Percentiles rank a stretch among this genome's conserved stretches.
These are phyloP conservation scores for Cantharis lateralis DNA, from an alignment of 2,888 invertebrate species.

Conservation along the genomic window DNA sequence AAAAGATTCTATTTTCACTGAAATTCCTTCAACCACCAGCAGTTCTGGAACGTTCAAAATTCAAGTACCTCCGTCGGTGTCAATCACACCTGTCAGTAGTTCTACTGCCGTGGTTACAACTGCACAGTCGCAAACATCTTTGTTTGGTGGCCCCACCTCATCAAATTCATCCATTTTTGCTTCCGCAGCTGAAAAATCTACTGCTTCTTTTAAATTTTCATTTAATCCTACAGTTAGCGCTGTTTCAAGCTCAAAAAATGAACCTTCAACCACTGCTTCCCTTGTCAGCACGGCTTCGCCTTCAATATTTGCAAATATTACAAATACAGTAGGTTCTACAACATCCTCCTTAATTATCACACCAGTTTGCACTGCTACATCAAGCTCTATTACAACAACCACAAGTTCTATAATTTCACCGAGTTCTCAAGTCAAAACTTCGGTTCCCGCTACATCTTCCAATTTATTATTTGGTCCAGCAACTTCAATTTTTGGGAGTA, in stretches of 20 bases:
- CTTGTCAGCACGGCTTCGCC: background rate
- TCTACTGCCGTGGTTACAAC: background rate
- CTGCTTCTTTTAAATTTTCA: background rate
- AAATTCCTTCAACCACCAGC: background rate
- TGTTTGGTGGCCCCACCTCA: background rate
- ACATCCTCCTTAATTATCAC: background rate
- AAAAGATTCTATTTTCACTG: background rate
- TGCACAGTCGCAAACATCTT: background rate
- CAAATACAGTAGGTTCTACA: background rate
- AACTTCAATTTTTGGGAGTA: conserved; percentile 47
- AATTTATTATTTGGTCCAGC: conserved; percentile 3
- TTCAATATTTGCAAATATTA: background rate
- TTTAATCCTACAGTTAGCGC: background rate
- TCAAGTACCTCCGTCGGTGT: background rate
- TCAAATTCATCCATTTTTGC: background rate
- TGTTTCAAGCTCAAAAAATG: background rate
- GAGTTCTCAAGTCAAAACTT: background rate
- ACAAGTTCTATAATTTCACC: background rate
- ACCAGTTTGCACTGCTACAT: background rate
- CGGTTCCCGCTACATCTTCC: conserved; percentile 22
- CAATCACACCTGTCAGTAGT: background rate
- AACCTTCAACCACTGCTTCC: background rate
- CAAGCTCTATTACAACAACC: background rate
- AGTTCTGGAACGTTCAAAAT: background rate
- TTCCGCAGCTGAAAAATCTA: background rate